Base-by-base conservation (phyloP, 2,113 vertebrate species). In the Oncorhynchus clarkii region DNA sequence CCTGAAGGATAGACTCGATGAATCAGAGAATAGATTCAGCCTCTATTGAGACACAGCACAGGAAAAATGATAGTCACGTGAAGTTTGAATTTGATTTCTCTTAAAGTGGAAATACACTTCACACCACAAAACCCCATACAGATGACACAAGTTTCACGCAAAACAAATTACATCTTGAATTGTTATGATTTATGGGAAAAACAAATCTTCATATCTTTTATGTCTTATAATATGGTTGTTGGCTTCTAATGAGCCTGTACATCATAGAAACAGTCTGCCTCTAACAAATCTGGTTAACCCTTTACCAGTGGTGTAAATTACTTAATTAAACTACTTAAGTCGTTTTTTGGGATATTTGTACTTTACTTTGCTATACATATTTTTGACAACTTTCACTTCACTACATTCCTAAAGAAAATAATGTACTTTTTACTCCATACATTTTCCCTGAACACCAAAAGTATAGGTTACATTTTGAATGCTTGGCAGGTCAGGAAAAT, bases 1-100 rank as follows among this genome's bases (percentile, higher is more conserved):
- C 84, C 87, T 83, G 74, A 70, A 86, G 86, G 84, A 84, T 45
- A 45, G 39, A 45, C 39, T 73, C 70, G 73, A 75, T 79, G 74
- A 84, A 81, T 79, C 68, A 22, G 69, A 67, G 76, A 71, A 78
- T 45, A 45, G 39, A 45, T 45, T 85, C 81, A 76, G 71, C 74
- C 71, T 75, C 51, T 76, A 83, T 18, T 70, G 73, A 82, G 67
- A 70, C 72, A 26, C 71, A 72, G 74, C 73, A 77, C 24, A 78
- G 77, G 22, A 80, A 76, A 74, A 60, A 74, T n/a, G 57, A 82
- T 68, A 79, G 76, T 27, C 45, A 73, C 59, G 48, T 48, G 68
- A 74, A 51, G 81, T 76, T 59, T 39, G 34, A 75, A 81, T 82
- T 57, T 64, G 27, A 74, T 84, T 85, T 78, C 9, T 66, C n/a